Evolutionary conservation across 1,140 invertebrate genomes (phyloP), one percentile per base, ranked within the genome.

Genomic region (Eumaeus atala): DNA sequence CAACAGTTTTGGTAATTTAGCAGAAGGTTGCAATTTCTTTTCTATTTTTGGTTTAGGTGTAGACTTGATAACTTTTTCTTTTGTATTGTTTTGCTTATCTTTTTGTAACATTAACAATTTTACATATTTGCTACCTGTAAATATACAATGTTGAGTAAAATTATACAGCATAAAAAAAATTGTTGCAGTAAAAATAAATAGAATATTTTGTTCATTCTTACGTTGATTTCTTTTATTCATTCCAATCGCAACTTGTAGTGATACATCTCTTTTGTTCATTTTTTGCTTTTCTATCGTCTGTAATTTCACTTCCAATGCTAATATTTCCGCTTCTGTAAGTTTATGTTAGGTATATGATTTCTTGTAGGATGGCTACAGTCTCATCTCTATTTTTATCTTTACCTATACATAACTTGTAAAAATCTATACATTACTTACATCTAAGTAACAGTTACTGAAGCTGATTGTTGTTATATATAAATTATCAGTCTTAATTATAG

Each of bases 241-340:
- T 14, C 62, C 58, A 51, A 73, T 58, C 51, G 65, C 66, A 18
- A 77, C 77, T 70, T 86, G 83, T 33, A 79, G 65, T 49, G 75
- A 72, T 18, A 67, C 80, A 74, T 85, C 80, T 61, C 67, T 85
- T 38, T 54, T 72, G 34, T 64, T 53, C 47, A 11, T n/a, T 53
- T 74, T 77, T 28, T 62, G 56, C 18, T 65, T 64, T 49, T 70
- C 59, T 48, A 61, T 62, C n/a, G 65, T 56, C 54, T 83, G 73
- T 47, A 86, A 60, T 69, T 83, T 68, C 6, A 86, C 72, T 72
- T 86, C 77, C 9, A 84, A 55, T 9, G 83, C 80, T 48, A 86
- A 67, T 47, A 86, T 79, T 68, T 86, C 80, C 44, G 80, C 77
- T 71, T 84, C 80, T 86, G 70, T 40, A 67, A 74, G 64, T 40